Evolutionary conservation across 2,888 invertebrate species (phyloP).

Genomic region (Caenorhabditis sp.): DNA sequence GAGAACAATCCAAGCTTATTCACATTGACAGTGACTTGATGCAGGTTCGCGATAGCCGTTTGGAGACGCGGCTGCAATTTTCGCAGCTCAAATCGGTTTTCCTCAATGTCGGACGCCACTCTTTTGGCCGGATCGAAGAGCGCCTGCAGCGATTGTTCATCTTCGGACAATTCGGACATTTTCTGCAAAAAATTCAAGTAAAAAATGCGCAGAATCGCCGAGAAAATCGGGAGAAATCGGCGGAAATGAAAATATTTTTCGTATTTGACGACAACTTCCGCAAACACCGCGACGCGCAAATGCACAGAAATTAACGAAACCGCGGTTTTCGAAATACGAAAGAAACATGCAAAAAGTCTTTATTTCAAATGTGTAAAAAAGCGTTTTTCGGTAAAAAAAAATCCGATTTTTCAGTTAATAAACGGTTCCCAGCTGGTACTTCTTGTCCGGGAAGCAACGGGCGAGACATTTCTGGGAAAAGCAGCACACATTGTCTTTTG

Average conservation of each 20-base stretch:
- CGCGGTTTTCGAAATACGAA: too few species aligned
- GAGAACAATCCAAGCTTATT: slow-evolving; percentile 66
- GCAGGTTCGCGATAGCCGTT: slow-evolving; percentile 46
- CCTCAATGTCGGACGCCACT: slow-evolving; percentile 53
- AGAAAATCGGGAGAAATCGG: background rate
- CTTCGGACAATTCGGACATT: slow-evolving; percentile 46
- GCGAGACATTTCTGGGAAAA: slow-evolving; percentile 72
- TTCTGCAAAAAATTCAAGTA: background rate
- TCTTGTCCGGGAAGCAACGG: slow-evolving; percentile 75
- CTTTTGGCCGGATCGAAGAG: slow-evolving; percentile 38
- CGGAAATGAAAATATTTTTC: background rate
- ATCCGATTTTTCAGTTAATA: slow-evolving; percentile 53
- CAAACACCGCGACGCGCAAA: slow-evolving; percentile 11
- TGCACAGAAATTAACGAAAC: background rate
- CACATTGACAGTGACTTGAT: slow-evolving; percentile 56
- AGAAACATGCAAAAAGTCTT: too few species aligned
- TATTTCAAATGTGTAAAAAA: too few species aligned
- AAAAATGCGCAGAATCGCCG: background rate
- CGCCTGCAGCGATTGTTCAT: slow-evolving; percentile 26
- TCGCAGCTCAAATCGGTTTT: slow-evolving; percentile 30
- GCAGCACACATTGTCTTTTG: slow-evolving; percentile 69
- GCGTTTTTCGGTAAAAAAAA: too few species aligned
- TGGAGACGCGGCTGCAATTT: slow-evolving; percentile 46
- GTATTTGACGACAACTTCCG: slow-evolving; percentile 7
- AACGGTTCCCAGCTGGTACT: slow-evolving; percentile 70